These are phyloP conservation scores for Ephestia elutella DNA, from an alignment of 1,140 invertebrate genomes.

Conservation along the genomic window DNA sequence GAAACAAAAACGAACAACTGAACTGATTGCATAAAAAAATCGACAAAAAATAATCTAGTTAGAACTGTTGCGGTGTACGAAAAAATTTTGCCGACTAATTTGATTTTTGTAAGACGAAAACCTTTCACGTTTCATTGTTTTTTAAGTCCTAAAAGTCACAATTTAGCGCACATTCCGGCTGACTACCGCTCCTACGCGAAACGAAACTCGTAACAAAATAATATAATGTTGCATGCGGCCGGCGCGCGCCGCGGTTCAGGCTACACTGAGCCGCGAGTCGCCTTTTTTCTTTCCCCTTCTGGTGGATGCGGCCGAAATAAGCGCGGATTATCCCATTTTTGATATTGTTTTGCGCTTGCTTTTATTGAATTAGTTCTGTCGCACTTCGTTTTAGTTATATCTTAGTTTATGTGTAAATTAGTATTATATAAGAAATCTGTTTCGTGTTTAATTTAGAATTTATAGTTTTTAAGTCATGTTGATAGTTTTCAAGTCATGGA, in stretches of 20 bases:
- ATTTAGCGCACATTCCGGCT: conserved; percentile 57
- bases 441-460: too few relatives aligned
- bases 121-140: conserved; percentile 54
- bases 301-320: conserved; percentile 56
- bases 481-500: too few relatives aligned
- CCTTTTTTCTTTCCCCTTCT: conserved; percentile 62
- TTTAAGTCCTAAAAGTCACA: conserved; percentile 61
- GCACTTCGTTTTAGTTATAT: conserved; percentile 9
- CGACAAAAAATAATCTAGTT: conserved; percentile 15
- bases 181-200: conserved; percentile 67
- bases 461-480: too few relatives aligned
- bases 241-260: conserved; percentile 59
- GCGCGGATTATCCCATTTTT: conserved; percentile 48
- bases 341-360: conserved; percentile 25
- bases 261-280: conserved; percentile 45
- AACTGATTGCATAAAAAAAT: conserved; percentile 45
- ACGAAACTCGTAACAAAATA: conserved; percentile 72
- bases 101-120: conserved; percentile 56
- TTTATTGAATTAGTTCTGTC: conserved; percentile 21
- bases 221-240: conserved; percentile 59
- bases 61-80: conserved; percentile 56
- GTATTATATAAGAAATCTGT: too few relatives aligned
- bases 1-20: conserved; percentile 44
- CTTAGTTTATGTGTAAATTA: background rate
- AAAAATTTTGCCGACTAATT: conserved; percentile 50